These are phyloP conservation scores for Bergia puertoricense DNA, from an alignment of 92 coral and sea anemone genomes.

Conservation along the genomic window DNA sequence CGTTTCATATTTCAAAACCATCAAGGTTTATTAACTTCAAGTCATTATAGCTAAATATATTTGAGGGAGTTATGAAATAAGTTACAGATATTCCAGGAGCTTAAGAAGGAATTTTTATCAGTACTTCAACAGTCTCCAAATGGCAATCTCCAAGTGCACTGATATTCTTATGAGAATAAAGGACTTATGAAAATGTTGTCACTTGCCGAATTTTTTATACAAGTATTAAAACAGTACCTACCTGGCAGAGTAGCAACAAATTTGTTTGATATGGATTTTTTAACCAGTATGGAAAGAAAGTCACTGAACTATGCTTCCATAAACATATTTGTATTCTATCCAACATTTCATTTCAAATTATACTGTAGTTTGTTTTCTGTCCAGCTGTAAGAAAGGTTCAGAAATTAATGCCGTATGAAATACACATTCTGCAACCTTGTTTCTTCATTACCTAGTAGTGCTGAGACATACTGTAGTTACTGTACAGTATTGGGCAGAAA, in stretches of 20 bases:
- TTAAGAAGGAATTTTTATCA: constrained; percentile 21
- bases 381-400: constrained; percentile 1
- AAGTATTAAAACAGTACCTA: no score
- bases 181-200: no score
- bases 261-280: no score
- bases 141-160: neutral
- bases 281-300: no score
- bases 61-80: neutral
- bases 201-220: no score
- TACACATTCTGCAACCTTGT: neutral
- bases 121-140: neutral
- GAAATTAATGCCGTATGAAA: neutral
- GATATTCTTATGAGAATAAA: neutral
- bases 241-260: no score
- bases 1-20: neutral
- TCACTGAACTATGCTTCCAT: neutral
- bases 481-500: neutral
- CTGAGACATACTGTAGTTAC: constrained; percentile 8
- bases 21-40: no score
- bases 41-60: no score
- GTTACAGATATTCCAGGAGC: neutral
- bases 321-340: neutral
- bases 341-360: neutral
- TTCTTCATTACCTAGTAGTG: constrained; percentile 55
- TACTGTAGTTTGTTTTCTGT: neutral